phyloP scores from a whole-genome alignment of 2,888 invertebrate species.

The Elaeidobius kamerunicus region DNA sequence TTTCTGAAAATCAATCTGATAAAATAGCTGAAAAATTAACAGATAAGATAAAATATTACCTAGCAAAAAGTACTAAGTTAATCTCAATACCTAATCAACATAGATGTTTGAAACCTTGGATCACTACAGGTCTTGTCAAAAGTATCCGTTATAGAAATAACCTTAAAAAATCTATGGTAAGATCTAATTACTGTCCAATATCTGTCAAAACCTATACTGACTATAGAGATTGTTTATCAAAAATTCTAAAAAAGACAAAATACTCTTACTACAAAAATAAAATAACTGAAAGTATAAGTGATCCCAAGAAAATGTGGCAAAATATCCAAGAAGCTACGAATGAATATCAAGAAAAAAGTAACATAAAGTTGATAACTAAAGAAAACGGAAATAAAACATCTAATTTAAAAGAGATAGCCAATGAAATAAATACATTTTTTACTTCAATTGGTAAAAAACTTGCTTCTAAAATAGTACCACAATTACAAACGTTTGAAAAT shows the following conservation, averaged over 20 bases:
- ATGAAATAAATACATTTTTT: slow-evolving; percentile 1
- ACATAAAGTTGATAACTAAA: background rate
- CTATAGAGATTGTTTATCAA: background rate
- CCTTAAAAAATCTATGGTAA: background rate
- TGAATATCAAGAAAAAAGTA: background rate
- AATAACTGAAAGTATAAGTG: background rate
- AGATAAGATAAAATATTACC: background rate
- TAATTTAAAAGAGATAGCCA: background rate
- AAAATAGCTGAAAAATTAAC: background rate
- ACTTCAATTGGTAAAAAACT: slow-evolving; percentile 2
- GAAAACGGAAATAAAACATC: background rate
- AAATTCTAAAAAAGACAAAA: background rate
- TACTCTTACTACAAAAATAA: background rate
- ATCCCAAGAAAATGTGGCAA: background rate
- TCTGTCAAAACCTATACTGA: background rate
- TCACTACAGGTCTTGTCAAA: background rate
- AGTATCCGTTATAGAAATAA: background rate
- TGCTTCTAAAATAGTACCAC: background rate
- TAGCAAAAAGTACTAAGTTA: slow-evolving; percentile 1
- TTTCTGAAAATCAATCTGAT: background rate
- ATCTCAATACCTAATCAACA: background rate
- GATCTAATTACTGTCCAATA: background rate
- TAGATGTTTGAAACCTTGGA: background rate
- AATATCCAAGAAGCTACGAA: background rate
- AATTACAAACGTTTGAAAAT: background rate